phyloP scores from a whole-genome alignment of 1,140 invertebrate species.

The Dreissena rostriformis region DNA sequence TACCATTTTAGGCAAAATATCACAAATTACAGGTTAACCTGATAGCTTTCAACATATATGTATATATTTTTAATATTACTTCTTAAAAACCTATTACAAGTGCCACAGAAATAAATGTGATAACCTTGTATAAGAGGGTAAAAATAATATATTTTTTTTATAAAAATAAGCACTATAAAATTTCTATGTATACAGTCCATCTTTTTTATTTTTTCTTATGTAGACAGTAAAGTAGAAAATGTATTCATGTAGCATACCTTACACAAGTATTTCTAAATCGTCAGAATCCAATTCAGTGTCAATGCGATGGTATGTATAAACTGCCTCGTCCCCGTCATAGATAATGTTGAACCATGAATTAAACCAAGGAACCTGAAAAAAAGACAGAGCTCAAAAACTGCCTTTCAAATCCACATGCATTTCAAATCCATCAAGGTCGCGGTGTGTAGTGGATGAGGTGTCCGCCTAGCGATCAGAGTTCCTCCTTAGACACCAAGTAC shows the following conservation, averaged over 20 bases:
- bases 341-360: slow-evolving; percentile 24
- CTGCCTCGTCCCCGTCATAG: slow-evolving; percentile 16
- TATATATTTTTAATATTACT: background rate
- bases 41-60: background rate
- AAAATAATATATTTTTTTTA: background rate
- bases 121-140: background rate
- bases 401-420: no score
- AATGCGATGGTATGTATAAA: slow-evolving; percentile 15
- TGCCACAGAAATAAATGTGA: background rate
- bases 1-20: no score
- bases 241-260: background rate
- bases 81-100: background rate
- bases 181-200: background rate
- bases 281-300: slow-evolving; percentile 5
- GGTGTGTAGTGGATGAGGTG: no score
- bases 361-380: background rate
- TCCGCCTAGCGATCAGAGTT: no score
- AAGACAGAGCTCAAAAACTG: no score
- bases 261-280: slow-evolving; percentile 16
- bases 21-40: no score
- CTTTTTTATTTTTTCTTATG: background rate
- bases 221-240: background rate
- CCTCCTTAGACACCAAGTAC: no score
- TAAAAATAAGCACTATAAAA: background rate
- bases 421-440: no score